Percentiles rank a stretch among this genome's conserved stretches.
These are phyloP conservation scores for Lordiphosa mommai DNA, from an alignment of 1,140 invertebrate species.

Conservation along the genomic window DNA sequence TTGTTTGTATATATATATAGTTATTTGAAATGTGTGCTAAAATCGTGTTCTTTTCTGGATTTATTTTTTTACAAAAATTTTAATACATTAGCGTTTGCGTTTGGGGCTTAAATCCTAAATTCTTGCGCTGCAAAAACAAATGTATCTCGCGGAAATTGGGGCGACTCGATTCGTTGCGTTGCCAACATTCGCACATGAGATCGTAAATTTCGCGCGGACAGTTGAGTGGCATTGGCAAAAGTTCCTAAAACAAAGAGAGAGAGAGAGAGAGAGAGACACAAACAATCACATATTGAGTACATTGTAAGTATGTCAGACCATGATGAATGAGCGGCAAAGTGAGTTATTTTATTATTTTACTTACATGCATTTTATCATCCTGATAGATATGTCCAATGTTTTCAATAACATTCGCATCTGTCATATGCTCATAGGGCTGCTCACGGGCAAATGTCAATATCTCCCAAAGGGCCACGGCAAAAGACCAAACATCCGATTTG, in stretches of 20 bases:
- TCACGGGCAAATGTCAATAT: slow-evolving; percentile 91
- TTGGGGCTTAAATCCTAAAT: slow-evolving; percentile 88
- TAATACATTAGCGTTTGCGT: slow-evolving; percentile 58
- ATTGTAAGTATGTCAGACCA: not conserved
- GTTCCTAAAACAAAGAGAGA: slow-evolving; percentile 80
- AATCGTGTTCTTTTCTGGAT: slow-evolving; percentile 27
- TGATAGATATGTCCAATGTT: slow-evolving; percentile 87
- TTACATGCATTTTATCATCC: slow-evolving; percentile 81
- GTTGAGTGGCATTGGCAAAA: slow-evolving; percentile 88
- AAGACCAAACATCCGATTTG: slow-evolving; percentile 94
- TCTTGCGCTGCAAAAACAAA: slow-evolving; percentile 94
- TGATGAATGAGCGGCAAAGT: not conserved
- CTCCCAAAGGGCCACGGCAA: slow-evolving; percentile 94
- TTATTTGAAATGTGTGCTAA: slow-evolving; percentile 38
- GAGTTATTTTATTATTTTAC: slow-evolving; percentile 20
- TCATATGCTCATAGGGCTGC: slow-evolving; percentile 89
- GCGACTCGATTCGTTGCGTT: slow-evolving; percentile 89
- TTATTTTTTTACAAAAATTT: slow-evolving; percentile 5
- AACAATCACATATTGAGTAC: not conserved
- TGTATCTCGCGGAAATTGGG: slow-evolving; percentile 95
- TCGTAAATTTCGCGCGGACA: slow-evolving; percentile 95
- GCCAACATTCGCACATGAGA: slow-evolving; percentile 97
- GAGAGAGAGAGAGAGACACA: not conserved
- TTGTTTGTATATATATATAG: slow-evolving; percentile 26
- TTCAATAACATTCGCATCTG: slow-evolving; percentile 89